Conservation (phyloP, 2,113 vertebrate species). For the Podarcis raffonei region DNA sequence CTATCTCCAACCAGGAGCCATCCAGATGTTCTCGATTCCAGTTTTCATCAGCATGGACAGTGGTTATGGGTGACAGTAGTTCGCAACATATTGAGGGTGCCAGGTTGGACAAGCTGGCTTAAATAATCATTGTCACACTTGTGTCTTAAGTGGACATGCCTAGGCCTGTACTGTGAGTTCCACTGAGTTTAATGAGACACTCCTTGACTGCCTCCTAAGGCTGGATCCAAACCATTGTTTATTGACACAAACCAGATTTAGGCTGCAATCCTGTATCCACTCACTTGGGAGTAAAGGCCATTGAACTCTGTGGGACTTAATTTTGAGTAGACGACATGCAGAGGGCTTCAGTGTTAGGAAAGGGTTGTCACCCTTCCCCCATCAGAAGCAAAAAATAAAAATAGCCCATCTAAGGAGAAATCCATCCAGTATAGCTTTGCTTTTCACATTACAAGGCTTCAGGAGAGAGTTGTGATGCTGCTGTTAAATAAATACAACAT, state of each 20-base stretch:
- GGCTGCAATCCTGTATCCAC: too few relatives aligned
- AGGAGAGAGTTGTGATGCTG: neutral
- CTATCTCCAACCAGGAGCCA: neutral
- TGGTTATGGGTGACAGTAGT: neutral
- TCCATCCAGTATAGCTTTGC: neutral
- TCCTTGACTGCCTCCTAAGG: too few relatives aligned
- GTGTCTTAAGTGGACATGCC: too few relatives aligned
- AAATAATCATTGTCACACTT: neutral
- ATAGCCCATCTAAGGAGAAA: neutral
- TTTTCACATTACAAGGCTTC: neutral
- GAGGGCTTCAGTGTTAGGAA: neutral
- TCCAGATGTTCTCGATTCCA: neutral
- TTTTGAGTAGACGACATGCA: too few relatives aligned
- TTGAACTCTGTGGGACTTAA: too few relatives aligned
- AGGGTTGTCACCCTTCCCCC: neutral
- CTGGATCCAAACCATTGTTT: too few relatives aligned
- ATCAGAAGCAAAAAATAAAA: neutral
- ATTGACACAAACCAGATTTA: too few relatives aligned
- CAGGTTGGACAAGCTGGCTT: neutral
- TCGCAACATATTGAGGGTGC: neutral
- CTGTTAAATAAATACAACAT: neutral
- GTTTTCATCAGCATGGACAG: neutral
- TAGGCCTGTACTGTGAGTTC: neutral
- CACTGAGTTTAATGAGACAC: too few relatives aligned
- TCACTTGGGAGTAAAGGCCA: too few relatives aligned